Conservation (phyloP, 2,888 invertebrate species). For the Heliconius hortense region DNA sequence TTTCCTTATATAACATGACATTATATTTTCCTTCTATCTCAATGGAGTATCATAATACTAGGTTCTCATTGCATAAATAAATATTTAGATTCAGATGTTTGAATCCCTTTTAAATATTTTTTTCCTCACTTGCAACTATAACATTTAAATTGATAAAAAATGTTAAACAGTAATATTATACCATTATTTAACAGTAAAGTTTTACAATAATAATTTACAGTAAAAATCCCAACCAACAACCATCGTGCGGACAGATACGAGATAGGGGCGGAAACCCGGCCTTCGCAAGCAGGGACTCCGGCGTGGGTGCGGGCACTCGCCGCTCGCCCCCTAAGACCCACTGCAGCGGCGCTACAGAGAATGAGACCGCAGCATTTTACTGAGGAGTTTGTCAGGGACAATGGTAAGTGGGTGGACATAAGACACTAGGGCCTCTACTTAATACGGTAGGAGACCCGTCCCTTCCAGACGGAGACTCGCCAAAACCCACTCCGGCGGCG, state of each 20-base stretch:
- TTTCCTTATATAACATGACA: no score
- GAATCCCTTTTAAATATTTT: no score
- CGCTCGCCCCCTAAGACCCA: constrained; percentile 64
- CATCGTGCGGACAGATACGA: constrained; percentile 79
- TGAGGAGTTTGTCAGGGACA: constrained; percentile 74
- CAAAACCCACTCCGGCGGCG: no score
- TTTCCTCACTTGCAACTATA: not conserved
- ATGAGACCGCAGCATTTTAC: constrained; percentile 69
- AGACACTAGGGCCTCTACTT: no score
- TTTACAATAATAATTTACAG: constrained; percentile 51
- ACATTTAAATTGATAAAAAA: not conserved
- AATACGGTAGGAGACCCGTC: no score
- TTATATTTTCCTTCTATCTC: no score
- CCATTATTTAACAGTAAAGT: not conserved
- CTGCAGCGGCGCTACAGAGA: constrained; percentile 60
- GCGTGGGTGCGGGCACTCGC: constrained; percentile 73
- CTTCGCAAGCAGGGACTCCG: constrained; percentile 74
- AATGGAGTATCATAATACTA: no score
- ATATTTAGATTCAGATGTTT: no score
- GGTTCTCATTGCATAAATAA: no score
- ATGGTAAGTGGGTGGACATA: constrained; percentile 53
- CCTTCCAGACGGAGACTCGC: no score
- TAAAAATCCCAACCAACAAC: constrained; percentile 77
- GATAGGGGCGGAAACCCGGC: constrained; percentile 68
- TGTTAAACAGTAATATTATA: not conserved